phyloP scores from a whole-genome alignment of 2,888 invertebrate genomes.

The Prostheceraeus crozeri region DNA sequence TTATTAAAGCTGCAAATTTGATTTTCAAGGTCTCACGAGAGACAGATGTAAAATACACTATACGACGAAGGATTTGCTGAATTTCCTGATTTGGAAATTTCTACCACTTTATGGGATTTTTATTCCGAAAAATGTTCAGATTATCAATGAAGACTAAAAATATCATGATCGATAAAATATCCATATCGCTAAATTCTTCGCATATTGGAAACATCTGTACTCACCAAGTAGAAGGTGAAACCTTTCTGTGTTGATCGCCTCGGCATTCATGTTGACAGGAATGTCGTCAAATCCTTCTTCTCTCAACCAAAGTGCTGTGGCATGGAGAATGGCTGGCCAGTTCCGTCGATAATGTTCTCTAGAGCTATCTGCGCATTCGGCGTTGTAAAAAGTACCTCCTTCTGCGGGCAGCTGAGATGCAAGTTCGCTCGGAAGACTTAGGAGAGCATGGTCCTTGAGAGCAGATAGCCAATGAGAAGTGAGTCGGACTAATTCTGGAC shows the following conservation, averaged over 20 bases:
- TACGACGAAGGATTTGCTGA: too few species aligned
- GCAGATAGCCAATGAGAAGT: constrained; percentile 92
- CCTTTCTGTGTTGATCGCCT: constrained; percentile 63
- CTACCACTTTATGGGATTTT: too few species aligned
- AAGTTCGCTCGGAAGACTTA: constrained; percentile 67
- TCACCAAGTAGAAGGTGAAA: constrained; percentile 81
- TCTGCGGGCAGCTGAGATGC: constrained; percentile 63
- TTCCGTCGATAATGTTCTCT: constrained; percentile 80
- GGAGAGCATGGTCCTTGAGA: constrained; percentile 82
- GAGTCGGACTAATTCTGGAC: constrained; percentile 80
- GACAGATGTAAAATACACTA: too few species aligned
- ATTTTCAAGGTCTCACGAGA: too few species aligned
- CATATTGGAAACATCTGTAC: constrained; percentile 43
- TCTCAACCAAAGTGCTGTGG: constrained; percentile 76
- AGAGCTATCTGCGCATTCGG: constrained; percentile 85
- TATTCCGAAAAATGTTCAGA: too few species aligned
- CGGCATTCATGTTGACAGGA: constrained; percentile 54
- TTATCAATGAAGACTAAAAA: neutral
- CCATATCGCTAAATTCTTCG: too few species aligned
- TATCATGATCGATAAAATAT: too few species aligned
- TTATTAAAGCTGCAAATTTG: too few species aligned
- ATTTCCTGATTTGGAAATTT: too few species aligned
- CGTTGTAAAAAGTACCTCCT: constrained; percentile 93
- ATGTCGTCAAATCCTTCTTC: constrained; percentile 30
- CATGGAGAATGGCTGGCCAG: constrained; percentile 90